Evolutionary conservation across 2,113 vertebrate genomes (phyloP).

Genomic region (Gymnogyps californianus): DNA sequence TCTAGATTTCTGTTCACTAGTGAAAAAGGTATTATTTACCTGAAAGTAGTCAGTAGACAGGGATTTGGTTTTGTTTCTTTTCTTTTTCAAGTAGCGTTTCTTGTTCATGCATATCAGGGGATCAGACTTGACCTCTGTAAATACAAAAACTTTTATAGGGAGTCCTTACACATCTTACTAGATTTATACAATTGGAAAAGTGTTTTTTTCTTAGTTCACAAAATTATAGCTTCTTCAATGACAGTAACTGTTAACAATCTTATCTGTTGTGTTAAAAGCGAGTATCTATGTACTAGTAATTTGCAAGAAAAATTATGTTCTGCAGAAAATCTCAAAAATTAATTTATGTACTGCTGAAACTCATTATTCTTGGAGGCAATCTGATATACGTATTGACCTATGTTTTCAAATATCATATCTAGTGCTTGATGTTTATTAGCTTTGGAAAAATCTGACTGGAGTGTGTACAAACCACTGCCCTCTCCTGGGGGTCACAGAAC

Average conservation of each 20-base stretch:
- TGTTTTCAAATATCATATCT: background rate
- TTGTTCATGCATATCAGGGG: background rate
- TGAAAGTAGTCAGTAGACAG: background rate
- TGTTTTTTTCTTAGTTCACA: background rate
- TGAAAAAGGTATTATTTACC: background rate
- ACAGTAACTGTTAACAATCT: background rate
- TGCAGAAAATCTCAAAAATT: background rate
- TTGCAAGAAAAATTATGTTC: background rate
- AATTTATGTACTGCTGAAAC: background rate
- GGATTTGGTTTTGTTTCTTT: background rate
- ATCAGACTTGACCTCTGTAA: background rate
- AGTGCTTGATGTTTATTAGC: background rate
- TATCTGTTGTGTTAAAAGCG: background rate
- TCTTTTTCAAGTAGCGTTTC: background rate
- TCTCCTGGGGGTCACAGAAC: background rate
- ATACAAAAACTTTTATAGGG: background rate
- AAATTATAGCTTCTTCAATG: background rate
- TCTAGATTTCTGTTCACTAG: background rate
- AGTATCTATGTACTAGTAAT: background rate
- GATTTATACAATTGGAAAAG: background rate
- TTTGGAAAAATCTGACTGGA: background rate
- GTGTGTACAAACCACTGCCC: background rate
- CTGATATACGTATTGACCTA: background rate
- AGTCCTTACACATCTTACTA: background rate
- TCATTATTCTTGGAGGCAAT: background rate